These are phyloP conservation scores for Clepsis dumicolana DNA, from an alignment of 2,888 invertebrate species.

Conservation along the genomic window DNA sequence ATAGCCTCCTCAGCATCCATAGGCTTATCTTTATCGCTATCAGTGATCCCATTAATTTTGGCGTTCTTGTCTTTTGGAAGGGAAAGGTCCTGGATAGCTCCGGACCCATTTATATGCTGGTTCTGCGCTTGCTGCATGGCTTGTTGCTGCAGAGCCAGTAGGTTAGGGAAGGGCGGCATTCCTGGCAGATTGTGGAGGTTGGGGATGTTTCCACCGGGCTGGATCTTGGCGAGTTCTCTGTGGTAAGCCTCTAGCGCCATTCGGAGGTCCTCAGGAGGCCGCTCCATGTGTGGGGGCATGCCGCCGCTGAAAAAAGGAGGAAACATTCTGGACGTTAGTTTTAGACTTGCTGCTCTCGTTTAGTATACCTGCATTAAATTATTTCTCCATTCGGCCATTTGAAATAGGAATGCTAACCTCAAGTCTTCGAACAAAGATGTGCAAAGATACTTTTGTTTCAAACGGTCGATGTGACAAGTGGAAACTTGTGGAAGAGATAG, in stretches of 20 bases:
- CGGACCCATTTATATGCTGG: constrained; percentile 88
- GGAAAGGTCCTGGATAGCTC: constrained; percentile 92
- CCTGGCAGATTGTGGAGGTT: constrained; percentile 81
- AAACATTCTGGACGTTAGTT: constrained; percentile 90
- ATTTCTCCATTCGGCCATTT: background rate
- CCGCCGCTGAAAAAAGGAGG: constrained; percentile 94
- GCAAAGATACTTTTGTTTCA: background rate
- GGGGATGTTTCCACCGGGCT: constrained; percentile 88
- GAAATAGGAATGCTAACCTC: background rate
- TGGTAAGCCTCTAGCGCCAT: constrained; percentile 97
- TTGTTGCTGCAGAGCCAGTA: constrained; percentile 92
- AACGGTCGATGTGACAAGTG: background rate
- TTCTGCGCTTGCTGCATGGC: constrained; percentile 79
- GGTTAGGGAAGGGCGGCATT: constrained; percentile 87
- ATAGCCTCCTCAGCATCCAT: constrained; percentile 89
- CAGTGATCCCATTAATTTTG: constrained; percentile 88
- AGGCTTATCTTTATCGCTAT: constrained; percentile 88
- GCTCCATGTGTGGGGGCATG: constrained; percentile 86
- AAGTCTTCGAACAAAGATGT: background rate
- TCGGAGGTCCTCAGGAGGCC: constrained; percentile 93
- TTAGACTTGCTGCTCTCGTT: constrained; percentile 83
- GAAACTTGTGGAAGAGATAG: background rate
- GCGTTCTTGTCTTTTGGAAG: constrained; percentile 91
- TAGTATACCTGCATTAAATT: constrained; percentile 50
- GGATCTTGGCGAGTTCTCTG: constrained; percentile 96